Evolutionary conservation across 2,888 invertebrate species (phyloP).

Genomic region (Microchrysa polita): DNA sequence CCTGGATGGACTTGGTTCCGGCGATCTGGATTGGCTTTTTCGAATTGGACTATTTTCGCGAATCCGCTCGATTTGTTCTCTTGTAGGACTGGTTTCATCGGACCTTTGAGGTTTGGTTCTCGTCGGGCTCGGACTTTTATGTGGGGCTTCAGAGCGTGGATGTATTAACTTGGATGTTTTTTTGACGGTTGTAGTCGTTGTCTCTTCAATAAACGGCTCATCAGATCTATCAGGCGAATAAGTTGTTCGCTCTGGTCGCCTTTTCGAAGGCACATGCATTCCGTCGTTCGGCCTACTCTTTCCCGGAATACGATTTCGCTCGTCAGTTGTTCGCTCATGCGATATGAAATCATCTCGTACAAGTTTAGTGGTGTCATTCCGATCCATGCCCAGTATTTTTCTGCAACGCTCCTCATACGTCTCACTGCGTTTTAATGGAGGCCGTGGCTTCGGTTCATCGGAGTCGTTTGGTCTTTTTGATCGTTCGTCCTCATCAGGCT

Average conservation of each 20-base stretch:
- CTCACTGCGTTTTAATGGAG: slow-evolving; percentile 72
- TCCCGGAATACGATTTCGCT: slow-evolving; percentile 1
- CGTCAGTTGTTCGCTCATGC: slow-evolving; percentile 42
- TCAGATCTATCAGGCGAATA: not conserved
- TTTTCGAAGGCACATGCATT: slow-evolving; percentile 14
- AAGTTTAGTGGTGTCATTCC: not conserved
- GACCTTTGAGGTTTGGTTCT: too few relatives aligned
- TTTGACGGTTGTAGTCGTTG: slow-evolving; percentile 51
- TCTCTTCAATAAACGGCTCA: not conserved
- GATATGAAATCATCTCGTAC: slow-evolving; percentile 43
- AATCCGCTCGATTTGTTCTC: not conserved
- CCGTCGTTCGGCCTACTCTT: not conserved
- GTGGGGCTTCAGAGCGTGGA: not conserved
- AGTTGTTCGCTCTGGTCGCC: slow-evolving; percentile 43
- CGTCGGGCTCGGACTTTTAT: too few relatives aligned
- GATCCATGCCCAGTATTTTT: slow-evolving; percentile 73
- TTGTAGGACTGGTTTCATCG: not conserved
- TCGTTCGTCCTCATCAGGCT: slow-evolving; percentile 43
- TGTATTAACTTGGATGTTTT: not conserved
- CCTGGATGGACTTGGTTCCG: slow-evolving; percentile 4
- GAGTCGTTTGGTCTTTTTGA: slow-evolving; percentile 47
- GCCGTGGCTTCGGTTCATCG: slow-evolving; percentile 65
- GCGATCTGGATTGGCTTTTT: slow-evolving; percentile 1
- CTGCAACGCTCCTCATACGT: slow-evolving; percentile 79
- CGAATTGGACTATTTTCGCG: not conserved